Evolutionary conservation across 2,113 vertebrate genomes (phyloP).

Genomic region (Leptobrachium ailaonicum): DNA sequence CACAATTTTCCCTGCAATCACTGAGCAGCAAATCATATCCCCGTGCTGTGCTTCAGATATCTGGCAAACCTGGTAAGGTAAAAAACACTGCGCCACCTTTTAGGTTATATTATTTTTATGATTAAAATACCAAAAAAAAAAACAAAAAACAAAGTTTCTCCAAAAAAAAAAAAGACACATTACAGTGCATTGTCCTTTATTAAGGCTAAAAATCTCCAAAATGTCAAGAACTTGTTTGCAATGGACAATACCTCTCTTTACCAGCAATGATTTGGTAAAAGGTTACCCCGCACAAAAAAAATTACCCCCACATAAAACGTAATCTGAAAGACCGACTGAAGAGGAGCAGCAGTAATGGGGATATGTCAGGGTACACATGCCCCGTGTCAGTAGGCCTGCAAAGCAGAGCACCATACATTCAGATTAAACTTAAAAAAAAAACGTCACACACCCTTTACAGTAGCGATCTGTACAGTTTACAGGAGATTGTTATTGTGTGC

Average conservation of each 20-base stretch:
- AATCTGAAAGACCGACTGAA: slow-evolving; percentile 14
- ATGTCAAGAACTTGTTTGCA: slow-evolving; percentile 54
- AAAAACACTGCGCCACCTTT: too few species aligned
- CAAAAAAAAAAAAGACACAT: slow-evolving; percentile 47
- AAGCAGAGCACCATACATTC: background rate
- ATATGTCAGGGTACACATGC: background rate
- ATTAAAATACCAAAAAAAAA: slow-evolving; percentile 22
- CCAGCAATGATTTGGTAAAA: slow-evolving; percentile 23
- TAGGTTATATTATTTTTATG: too few species aligned
- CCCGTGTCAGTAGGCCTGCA: too few species aligned
- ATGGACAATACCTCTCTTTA: slow-evolving; percentile 43
- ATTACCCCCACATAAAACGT: background rate
- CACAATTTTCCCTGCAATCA: too few species aligned
- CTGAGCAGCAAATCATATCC: too few species aligned
- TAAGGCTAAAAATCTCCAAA: slow-evolving; percentile 59
- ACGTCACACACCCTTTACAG: background rate
- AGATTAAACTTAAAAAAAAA: background rate
- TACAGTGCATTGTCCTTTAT: slow-evolving; percentile 63
- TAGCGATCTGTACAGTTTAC: background rate
- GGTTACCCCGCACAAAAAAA: slow-evolving; percentile 46
- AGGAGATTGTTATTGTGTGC: background rate
- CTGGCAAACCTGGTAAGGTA: too few species aligned
- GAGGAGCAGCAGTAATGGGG: slow-evolving; percentile 12
- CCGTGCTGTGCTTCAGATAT: too few species aligned
- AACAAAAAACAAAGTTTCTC: slow-evolving; percentile 18